Conservation (phyloP, 2,888 invertebrate genomes). For the Clanis bilineata region DNA sequence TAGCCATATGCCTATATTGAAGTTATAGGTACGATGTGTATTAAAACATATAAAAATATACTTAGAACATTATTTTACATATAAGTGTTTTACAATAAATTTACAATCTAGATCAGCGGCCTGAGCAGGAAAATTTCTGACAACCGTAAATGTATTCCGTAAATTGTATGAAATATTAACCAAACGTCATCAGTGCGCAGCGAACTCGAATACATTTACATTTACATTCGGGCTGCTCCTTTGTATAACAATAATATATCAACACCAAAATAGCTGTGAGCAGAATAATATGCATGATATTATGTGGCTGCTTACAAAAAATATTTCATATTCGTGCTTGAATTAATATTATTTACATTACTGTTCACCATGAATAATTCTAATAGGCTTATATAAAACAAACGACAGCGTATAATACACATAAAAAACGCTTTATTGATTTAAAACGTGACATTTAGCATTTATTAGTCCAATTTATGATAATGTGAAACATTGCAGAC, state of each 20-base stretch:
- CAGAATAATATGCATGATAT: not conserved
- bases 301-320: not conserved
- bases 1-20: not conserved
- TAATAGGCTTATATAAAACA: not conserved
- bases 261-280: too few species aligned
- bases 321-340: not conserved
- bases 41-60: too few species aligned
- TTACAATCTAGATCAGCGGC: too few species aligned
- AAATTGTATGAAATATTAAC: too few species aligned
- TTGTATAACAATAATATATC: not conserved
- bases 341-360: not conserved
- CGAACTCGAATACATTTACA: too few species aligned
- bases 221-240: too few species aligned
- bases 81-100: too few species aligned
- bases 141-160: too few species aligned
- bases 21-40: too few species aligned
- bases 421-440: constrained; percentile 1
- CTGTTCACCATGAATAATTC: not conserved
- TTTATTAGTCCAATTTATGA: constrained; percentile 1
- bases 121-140: too few species aligned
- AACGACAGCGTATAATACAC: not conserved
- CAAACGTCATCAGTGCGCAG: too few species aligned
- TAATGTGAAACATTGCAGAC: constrained; percentile 80
- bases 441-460: not conserved
- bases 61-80: too few species aligned